These are phyloP conservation scores for Cotesia chilonis DNA, from an alignment of 1,140 invertebrate genomes.

Conservation along the genomic window DNA sequence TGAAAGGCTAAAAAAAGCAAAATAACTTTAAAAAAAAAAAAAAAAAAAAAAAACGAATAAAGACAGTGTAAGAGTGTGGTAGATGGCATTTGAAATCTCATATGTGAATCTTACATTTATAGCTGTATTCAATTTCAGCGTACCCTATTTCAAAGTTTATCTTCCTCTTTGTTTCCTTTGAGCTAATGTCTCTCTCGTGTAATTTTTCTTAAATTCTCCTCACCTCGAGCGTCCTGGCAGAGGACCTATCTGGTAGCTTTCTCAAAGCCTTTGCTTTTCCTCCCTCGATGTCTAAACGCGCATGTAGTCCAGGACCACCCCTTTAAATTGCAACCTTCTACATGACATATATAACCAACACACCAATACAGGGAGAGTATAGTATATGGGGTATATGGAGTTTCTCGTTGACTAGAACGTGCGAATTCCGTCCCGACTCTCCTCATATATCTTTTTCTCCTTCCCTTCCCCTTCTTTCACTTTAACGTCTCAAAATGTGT, in stretches of 20 bases:
- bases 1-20: too few relatives aligned
- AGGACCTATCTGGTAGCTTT: slow-evolving; percentile 14
- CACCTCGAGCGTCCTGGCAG: slow-evolving; percentile 8
- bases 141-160: too few relatives aligned
- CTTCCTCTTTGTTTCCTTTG: slow-evolving; percentile 20
- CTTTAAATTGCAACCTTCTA: slow-evolving; percentile 18
- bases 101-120: too few relatives aligned
- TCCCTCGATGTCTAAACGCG: slow-evolving; percentile 10
- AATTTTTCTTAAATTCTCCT: slow-evolving; percentile 45
- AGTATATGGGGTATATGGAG: background rate
- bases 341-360: slow-evolving; percentile 19
- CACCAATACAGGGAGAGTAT: slow-evolving; percentile 7
- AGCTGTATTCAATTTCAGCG: slow-evolving; percentile 44
- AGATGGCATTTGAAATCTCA: too few relatives aligned
- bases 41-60: too few relatives aligned
- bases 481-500: slow-evolving; percentile 45
- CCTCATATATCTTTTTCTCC: slow-evolving; percentile 28
- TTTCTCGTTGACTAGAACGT: slow-evolving; percentile 6
- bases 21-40: too few relatives aligned
- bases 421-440: slow-evolving; percentile 21
- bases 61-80: too few relatives aligned
- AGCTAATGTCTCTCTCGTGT: slow-evolving; percentile 34
- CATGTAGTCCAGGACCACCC: slow-evolving; percentile 15
- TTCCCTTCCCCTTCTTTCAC: slow-evolving; percentile 30
- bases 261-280: slow-evolving; percentile 32